Conservation (phyloP, 1,140 invertebrate species). For the Drosophila kepulauana region DNA sequence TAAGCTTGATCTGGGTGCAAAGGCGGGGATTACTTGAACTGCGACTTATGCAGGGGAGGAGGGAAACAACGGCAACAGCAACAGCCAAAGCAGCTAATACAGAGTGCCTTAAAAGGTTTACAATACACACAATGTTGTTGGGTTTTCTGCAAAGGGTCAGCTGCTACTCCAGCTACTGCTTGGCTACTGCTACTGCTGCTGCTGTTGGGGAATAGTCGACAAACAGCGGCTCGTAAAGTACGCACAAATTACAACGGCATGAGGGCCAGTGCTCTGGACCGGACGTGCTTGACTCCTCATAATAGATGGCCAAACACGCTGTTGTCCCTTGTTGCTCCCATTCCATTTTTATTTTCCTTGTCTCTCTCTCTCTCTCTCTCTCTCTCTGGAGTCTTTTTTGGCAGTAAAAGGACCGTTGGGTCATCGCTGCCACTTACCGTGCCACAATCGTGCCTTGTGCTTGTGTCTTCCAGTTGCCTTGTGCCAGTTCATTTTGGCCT, state of each 20-base stretch:
- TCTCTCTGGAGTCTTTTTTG: constrained; percentile 43
- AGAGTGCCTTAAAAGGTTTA: constrained; percentile 46
- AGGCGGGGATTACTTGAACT: constrained; percentile 21
- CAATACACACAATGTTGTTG: constrained; percentile 21
- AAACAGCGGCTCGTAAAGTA: constrained; percentile 47
- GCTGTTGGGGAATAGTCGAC: constrained; percentile 17
- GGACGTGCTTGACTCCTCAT: constrained; percentile 51
- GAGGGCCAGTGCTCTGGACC: constrained; percentile 23
- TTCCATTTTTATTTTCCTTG: neutral
- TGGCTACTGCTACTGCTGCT: constrained; percentile 10
- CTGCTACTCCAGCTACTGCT: constrained; percentile 15
- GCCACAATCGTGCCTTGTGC: neutral
- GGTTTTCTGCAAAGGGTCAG: constrained; percentile 35
- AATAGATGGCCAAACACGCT: constrained; percentile 54
- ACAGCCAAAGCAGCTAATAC: constrained; percentile 19
- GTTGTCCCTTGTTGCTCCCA: constrained; percentile 5
- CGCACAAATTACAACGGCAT: constrained; percentile 46
- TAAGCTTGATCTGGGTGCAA: constrained; percentile 28
- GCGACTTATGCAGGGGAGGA: neutral
- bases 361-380: neutral
- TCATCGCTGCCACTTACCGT: constrained; percentile 24
- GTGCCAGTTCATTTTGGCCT: constrained; percentile 2
- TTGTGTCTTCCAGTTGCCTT: neutral
- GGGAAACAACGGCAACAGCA: neutral
- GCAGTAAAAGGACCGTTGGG: constrained; percentile 42